phyloP scores from a whole-genome alignment of 1,140 invertebrate species.

The Hyles vespertilio region DNA sequence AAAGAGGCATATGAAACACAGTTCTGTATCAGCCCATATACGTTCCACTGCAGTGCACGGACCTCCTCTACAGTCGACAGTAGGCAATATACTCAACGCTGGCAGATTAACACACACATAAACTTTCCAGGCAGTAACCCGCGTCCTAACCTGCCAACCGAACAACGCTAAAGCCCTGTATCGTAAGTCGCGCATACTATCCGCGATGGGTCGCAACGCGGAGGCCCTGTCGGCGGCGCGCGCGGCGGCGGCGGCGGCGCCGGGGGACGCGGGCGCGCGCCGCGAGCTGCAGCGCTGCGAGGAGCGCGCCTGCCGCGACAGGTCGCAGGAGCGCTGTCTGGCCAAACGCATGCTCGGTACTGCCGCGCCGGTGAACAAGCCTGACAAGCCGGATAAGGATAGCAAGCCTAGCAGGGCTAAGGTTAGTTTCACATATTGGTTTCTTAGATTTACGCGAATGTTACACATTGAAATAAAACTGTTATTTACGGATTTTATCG shows the following conservation, averaged over 20 bases:
- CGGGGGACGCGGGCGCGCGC: conserved; percentile 37
- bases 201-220: conserved; percentile 48
- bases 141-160: conserved; percentile 88
- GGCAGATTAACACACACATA: not conserved
- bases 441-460: too few relatives aligned
- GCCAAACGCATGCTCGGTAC: conserved; percentile 58
- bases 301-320: conserved; percentile 37
- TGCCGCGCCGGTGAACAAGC: conserved; percentile 1
- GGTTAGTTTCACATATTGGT: too few relatives aligned
- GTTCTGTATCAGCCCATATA: too few relatives aligned
- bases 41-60: too few relatives aligned
- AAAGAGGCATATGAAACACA: too few relatives aligned
- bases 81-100: not conserved
- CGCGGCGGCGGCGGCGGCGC: conserved; percentile 47
- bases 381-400: too few relatives aligned
- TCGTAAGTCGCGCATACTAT: conserved; percentile 82
- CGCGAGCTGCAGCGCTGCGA: conserved; percentile 50
- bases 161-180: conserved; percentile 93
- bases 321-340: conserved; percentile 20
- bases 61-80: too few relatives aligned
- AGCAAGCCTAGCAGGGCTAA: not conserved
- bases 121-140: conserved; percentile 81
- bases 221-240: conserved; percentile 52
- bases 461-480: too few relatives aligned
- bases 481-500: too few relatives aligned